Conservation (phyloP, 2,797 vertebrate species). For the Syngnathus rostellatus region DNA sequence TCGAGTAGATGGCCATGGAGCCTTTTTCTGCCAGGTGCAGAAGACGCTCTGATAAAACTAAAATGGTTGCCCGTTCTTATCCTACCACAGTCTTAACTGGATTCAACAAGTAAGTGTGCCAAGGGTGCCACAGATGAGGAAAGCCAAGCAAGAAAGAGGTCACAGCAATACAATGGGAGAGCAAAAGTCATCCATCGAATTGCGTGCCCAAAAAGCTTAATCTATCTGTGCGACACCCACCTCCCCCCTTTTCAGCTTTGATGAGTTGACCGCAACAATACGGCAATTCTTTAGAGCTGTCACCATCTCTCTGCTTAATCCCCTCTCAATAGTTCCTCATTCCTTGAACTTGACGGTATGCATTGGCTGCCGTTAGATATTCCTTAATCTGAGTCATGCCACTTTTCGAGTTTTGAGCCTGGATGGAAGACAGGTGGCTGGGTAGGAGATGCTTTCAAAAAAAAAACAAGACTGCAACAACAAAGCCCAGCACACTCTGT, state of each 20-base stretch:
- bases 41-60: too few species aligned
- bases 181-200: too few species aligned
- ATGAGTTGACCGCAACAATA: conserved; percentile 58
- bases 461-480: conserved; percentile 44
- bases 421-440: conserved; percentile 46
- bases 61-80: too few species aligned
- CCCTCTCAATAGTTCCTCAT: conserved; percentile 16
- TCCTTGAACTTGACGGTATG: conserved; percentile 51
- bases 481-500: conserved; percentile 23
- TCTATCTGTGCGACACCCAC: conserved; percentile 14
- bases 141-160: too few species aligned
- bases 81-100: too few species aligned
- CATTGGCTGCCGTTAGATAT: background rate
- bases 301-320: conserved; percentile 46
- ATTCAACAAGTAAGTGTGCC: too few species aligned
- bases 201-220: too few species aligned
- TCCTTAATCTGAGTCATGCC: background rate
- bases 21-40: too few species aligned
- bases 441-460: conserved; percentile 33
- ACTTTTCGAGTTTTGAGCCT: conserved; percentile 24
- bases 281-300: conserved; percentile 47
- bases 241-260: conserved; percentile 47
- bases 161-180: too few species aligned
- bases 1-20: too few species aligned
- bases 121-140: too few species aligned